Conservation (phyloP, 2,797 vertebrate species). For the Gymnopithys bicolor region DNA sequence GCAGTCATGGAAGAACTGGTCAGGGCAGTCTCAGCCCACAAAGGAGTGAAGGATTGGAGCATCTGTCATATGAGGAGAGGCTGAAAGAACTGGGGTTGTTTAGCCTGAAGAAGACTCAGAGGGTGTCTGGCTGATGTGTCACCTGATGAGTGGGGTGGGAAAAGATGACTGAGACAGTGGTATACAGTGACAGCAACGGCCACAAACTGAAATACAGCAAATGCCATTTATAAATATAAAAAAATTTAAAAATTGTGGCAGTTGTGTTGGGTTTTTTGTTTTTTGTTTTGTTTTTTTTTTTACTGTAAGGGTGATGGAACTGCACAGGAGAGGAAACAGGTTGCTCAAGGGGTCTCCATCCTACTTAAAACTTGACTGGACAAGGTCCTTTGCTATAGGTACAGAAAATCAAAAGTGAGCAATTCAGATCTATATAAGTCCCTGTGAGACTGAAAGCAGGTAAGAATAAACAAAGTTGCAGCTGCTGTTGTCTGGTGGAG, state of each 20-base stretch:
- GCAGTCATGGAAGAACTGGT: too few species aligned
- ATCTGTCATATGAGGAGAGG: neutral
- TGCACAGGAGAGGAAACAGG: neutral
- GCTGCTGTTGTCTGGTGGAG: too few species aligned
- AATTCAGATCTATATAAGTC: too few species aligned
- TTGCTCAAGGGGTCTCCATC: neutral
- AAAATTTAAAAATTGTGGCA: neutral
- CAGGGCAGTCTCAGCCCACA: too few species aligned
- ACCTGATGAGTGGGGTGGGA: neutral
- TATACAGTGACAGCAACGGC: neutral
- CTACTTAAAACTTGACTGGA: neutral
- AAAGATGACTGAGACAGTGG: neutral
- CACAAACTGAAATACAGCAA: neutral
- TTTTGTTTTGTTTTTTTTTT: neutral
- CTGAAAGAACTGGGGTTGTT: neutral
- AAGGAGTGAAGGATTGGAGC: too few species aligned
- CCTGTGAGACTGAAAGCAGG: too few species aligned
- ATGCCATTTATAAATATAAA: neutral
- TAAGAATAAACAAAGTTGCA: too few species aligned
- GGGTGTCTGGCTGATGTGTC: neutral
- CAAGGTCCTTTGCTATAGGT: neutral
- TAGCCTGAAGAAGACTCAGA: neutral
- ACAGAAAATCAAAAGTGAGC: too few species aligned
- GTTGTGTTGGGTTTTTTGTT: too few species aligned
- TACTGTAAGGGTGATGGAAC: neutral